Evolutionary conservation across 1,140 invertebrate genomes (phyloP), one percentile per base, ranked within the genome.

Genomic region (Drosophila sproati): DNA sequence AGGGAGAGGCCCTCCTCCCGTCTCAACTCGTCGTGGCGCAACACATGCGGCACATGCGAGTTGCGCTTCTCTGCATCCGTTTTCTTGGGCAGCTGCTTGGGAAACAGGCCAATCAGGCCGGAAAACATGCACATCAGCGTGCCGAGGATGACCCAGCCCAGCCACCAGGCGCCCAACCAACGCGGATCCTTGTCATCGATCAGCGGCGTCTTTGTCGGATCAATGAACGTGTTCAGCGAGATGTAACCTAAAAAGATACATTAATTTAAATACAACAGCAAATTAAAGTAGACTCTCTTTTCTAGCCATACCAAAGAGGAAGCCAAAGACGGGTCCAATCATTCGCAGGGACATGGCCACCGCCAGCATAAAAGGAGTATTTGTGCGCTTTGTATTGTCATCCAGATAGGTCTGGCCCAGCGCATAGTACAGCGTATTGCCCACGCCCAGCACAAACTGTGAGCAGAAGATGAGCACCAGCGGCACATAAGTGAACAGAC

Each of bases 131-230:
- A 91, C 94, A 95, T 94, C 2, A 94, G 80, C 0, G 92, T 92
- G 3, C 94, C 94, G 10, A 95, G 78, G 48, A 95, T 93, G 5
- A 95, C 93, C 95, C 95, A 95, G 28, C 95, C 95, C 10, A 96
- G 83, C 95, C 95, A 96, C 95, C 95, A 96, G 7, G 95, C 95
- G 12, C 95, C 95, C 48, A 96, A 77, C 95, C 95, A 96, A 73
- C 95, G 91, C 1, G 91, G 92, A 92, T 96, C 95, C 52, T 94
- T 93, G 29, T 94, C 93, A n/a, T 93, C 93, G 31, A 96, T 95
- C 5, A 95, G 78, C 3, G 95, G 95, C 47, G 94, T 95, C 35
- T 95, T 91, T 5, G 86, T 91, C 0, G 95, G 95, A 86, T 95
- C 94, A 43, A 96, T 95, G 77, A 95, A 96, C 2, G 95, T 66